Evolutionary conservation across 2,888 invertebrate genomes (phyloP).

Genomic region (Zeuzera pyrina): DNA sequence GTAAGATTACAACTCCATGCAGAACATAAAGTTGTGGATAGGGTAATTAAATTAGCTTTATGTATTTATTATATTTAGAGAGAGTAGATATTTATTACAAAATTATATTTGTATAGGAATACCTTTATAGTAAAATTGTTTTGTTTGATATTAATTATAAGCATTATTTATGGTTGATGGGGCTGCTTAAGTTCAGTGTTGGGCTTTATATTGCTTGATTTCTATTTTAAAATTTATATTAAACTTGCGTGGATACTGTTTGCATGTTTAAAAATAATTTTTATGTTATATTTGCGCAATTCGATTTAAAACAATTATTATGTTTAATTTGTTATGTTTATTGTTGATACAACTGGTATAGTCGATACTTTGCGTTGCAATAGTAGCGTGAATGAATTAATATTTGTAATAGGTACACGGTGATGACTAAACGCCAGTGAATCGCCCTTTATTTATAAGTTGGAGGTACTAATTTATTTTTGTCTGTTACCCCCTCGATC

Average conservation of each 20-base stretch:
- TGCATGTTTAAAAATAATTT: constrained; percentile 1
- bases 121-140: too few relatives aligned
- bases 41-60: too few relatives aligned
- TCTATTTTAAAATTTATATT: constrained; percentile 13
- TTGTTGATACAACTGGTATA: constrained; percentile 38
- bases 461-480: constrained; percentile 67
- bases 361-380: constrained; percentile 16
- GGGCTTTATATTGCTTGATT: constrained; percentile 27
- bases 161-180: constrained; percentile 19
- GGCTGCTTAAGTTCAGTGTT: constrained; percentile 22
- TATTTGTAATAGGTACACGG: not conserved
- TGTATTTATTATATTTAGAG: too few relatives aligned
- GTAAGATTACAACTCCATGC: too few relatives aligned
- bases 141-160: too few relatives aligned
- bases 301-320: constrained; percentile 24
- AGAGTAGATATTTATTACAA: too few relatives aligned
- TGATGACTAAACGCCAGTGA: constrained; percentile 22
- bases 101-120: too few relatives aligned
- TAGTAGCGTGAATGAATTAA: not conserved
- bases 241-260: not conserved
- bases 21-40: too few relatives aligned
- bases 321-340: constrained; percentile 21
- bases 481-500: constrained; percentile 58
- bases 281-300: constrained; percentile 7
- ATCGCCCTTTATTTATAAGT: constrained; percentile 18